Conservation (phyloP, 2,113 vertebrate species). For the Saimiri boliviensis region DNA sequence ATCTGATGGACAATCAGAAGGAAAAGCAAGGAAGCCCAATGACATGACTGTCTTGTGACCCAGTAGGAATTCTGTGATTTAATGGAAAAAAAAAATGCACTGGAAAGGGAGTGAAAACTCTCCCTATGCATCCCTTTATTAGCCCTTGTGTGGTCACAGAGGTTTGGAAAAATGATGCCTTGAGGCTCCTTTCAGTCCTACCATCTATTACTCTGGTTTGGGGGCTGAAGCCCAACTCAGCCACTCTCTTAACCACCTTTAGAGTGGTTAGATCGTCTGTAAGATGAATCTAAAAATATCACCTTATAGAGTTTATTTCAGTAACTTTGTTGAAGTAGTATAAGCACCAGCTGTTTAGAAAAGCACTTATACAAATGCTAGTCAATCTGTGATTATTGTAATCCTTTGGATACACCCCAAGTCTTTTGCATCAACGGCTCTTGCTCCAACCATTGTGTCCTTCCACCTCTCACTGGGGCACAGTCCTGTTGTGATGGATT, state of each 20-base stretch:
- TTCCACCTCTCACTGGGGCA: background rate
- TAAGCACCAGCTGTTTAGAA: background rate
- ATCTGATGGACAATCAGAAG: background rate
- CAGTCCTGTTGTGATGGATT: background rate
- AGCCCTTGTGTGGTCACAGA: background rate
- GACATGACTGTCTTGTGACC: background rate
- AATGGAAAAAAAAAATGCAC: background rate
- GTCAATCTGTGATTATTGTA: background rate
- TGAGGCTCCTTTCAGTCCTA: background rate
- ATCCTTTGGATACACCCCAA: background rate
- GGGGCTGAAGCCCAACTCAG: background rate
- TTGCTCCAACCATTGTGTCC: background rate
- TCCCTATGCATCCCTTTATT: background rate
- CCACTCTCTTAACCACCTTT: background rate
- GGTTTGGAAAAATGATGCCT: background rate
- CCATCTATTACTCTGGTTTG: background rate
- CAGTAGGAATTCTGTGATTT: background rate
- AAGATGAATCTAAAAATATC: background rate
- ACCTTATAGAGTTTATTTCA: background rate
- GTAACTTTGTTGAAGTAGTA: background rate
- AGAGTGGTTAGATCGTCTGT: background rate
- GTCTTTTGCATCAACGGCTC: background rate
- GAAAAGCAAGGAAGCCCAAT: background rate
- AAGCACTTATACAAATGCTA: background rate
- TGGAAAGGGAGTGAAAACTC: background rate